These are phyloP conservation scores for Euzophera pinguis DNA, from an alignment of 2,888 invertebrate species.

Conservation along the genomic window DNA sequence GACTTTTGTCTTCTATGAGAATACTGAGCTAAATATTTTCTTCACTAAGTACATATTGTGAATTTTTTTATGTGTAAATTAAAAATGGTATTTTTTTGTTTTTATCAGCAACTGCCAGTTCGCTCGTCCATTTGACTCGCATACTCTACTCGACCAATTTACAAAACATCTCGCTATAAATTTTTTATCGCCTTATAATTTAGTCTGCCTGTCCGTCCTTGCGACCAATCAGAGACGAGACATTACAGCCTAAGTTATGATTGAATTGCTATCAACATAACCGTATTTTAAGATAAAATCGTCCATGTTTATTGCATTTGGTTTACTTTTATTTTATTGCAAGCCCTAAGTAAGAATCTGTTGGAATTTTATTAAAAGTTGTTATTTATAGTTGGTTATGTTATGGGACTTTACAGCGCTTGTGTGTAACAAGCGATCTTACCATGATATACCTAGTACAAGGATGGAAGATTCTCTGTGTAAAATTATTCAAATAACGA, in stretches of 20 bases:
- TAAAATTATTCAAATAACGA: too few relatives aligned
- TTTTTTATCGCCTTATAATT: conserved; percentile 59
- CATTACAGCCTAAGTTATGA: conserved; percentile 69
- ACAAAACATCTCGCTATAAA: conserved; percentile 39
- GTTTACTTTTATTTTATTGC: conserved; percentile 42
- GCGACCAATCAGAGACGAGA: conserved; percentile 53
- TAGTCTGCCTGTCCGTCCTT: conserved; percentile 31
- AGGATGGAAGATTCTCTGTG: not conserved
- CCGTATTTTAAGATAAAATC: conserved; percentile 68
- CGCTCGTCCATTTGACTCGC: not conserved
- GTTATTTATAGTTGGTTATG: conserved; percentile 2
- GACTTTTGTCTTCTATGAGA: too few relatives aligned
- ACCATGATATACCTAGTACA: too few relatives aligned
- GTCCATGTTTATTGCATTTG: conserved; percentile 48
- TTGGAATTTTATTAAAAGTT: conserved; percentile 9
- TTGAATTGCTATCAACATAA: conserved; percentile 58
- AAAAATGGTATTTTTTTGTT: too few relatives aligned
- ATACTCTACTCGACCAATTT: not conserved
- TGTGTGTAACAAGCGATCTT: not conserved
- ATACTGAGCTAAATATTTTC: too few relatives aligned
- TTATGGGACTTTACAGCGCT: not conserved
- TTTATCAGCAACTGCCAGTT: not conserved
- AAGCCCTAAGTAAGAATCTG: conserved; percentile 8
- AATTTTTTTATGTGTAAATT: too few relatives aligned
- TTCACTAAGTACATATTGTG: too few relatives aligned